Conservation (phyloP, 2,113 vertebrate genomes). For the Mormoops blainvillei region DNA sequence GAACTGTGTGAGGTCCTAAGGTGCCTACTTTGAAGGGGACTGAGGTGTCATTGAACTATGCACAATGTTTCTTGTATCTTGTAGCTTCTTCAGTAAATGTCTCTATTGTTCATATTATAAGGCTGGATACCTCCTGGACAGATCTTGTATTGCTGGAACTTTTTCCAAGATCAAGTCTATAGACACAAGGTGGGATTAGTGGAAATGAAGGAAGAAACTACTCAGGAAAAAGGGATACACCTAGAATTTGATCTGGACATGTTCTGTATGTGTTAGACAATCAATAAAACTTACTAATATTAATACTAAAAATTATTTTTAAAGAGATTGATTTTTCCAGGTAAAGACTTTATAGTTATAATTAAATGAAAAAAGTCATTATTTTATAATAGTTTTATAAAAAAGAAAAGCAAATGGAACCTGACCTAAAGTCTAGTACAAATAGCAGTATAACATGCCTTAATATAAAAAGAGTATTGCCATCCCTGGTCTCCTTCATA, state of each 20-base stretch:
- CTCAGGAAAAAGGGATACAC: not conserved
- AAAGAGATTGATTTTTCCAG: not conserved
- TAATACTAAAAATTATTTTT: not conserved
- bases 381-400: not conserved
- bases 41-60: no score
- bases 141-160: not conserved
- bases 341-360: not conserved
- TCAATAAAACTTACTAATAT: not conserved
- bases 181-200: not conserved
- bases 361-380: not conserved
- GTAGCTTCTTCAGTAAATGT: no score
- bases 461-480: not conserved
- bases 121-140: no score
- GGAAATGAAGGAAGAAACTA: not conserved
- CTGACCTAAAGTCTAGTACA: not conserved
- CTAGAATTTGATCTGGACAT: not conserved
- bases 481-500: fast-evolving
- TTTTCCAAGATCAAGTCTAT: not conserved
- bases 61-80: no score
- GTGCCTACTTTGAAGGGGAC: no score
- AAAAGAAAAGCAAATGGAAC: not conserved
- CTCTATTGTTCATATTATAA: no score
- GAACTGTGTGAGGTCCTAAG: no score
- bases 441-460: fast-evolving
- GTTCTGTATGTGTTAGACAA: not conserved